phyloP scores from a whole-genome alignment of 2,113 vertebrate species.

The Cyphomyrus plagiostoma region DNA sequence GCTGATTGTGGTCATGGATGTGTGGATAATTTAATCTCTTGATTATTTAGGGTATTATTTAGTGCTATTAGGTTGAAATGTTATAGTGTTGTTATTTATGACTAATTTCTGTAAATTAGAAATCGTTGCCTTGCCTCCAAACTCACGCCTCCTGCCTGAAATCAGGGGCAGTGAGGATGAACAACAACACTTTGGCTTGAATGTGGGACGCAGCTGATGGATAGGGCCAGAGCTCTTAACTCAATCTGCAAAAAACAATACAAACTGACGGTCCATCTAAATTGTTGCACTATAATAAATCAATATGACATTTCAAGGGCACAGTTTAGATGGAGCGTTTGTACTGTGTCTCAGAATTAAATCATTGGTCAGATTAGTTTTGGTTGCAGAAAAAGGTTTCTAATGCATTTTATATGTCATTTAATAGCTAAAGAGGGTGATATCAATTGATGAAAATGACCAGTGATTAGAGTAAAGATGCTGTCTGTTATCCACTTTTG shows the following conservation, averaged over 20 bases:
- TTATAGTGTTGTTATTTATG: background rate
- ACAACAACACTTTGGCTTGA: background rate
- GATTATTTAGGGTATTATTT: background rate
- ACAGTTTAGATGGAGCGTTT: background rate
- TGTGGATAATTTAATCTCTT: background rate
- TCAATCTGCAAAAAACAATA: background rate
- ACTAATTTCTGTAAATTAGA: background rate
- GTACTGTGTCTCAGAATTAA: background rate
- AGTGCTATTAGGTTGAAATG: background rate
- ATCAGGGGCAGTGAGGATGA: background rate
- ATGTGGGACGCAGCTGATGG: background rate
- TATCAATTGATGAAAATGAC: background rate
- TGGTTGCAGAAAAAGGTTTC: background rate
- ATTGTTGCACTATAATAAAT: constrained; percentile 13
- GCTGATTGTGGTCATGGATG: background rate
- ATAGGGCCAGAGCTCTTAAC: background rate
- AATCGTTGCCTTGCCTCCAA: background rate
- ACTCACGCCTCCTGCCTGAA: background rate
- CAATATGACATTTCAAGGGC: constrained; percentile 18
- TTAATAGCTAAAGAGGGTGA: background rate
- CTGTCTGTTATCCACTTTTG: background rate
- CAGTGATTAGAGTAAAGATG: background rate
- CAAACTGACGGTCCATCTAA: background rate
- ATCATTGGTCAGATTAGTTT: background rate
- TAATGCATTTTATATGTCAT: background rate